Conservation (phyloP, 1,140 invertebrate species). For the Bombus consobrinus region DNA sequence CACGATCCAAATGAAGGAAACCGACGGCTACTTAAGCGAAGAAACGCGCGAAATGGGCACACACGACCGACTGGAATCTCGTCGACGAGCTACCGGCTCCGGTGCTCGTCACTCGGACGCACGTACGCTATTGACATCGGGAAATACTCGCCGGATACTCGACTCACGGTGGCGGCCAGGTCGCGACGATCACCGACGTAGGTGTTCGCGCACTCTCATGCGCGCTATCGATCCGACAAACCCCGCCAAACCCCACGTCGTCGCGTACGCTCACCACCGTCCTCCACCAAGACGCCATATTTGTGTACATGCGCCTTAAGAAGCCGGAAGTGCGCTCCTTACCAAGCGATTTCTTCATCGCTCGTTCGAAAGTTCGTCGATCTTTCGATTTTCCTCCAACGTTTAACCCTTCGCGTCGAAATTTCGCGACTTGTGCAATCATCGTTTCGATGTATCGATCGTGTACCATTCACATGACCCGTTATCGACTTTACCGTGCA, state of each 20-base stretch:
- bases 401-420: not conserved
- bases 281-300: conserved; percentile 31
- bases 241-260: conserved; percentile 44
- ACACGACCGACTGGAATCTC: conserved; percentile 4
- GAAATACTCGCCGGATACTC: conserved; percentile 52
- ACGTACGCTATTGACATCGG: conserved; percentile 70
- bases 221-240: conserved; percentile 65
- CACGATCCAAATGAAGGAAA: conserved; percentile 6
- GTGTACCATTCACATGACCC: not conserved
- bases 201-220: conserved; percentile 60
- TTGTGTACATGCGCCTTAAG: conserved; percentile 33
- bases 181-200: conserved; percentile 48
- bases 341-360: conserved; percentile 19
- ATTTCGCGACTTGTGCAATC: no score
- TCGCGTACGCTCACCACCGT: conserved; percentile 17
- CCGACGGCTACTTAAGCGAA: not conserved
- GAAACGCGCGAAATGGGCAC: conserved; percentile 12
- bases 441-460: conserved; percentile 21
- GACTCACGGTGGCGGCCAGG: conserved; percentile 36
- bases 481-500: not conserved
- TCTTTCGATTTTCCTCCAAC: conserved; percentile 11
- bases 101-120: conserved; percentile 60
- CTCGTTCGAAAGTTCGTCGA: conserved; percentile 43
- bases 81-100: conserved; percentile 53
- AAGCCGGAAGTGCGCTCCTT: conserved; percentile 13